phyloP scores from a whole-genome alignment of 2,797 vertebrate genomes.

The Phrynocephalus vlangalii region DNA sequence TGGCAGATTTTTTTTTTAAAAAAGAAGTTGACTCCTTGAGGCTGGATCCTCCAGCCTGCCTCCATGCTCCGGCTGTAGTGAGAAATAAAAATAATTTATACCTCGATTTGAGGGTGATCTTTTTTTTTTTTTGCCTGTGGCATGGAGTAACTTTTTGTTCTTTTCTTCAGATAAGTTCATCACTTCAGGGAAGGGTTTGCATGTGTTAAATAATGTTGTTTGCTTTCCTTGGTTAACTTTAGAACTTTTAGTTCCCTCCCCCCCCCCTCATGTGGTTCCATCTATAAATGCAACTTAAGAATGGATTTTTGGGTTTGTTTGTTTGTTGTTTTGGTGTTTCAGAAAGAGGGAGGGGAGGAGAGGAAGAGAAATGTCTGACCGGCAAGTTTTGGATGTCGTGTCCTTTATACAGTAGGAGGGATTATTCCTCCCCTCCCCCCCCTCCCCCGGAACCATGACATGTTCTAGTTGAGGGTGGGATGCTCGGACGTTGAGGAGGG shows the following conservation, averaged over 20 bases:
- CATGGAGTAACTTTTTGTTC: background rate
- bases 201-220: slow-evolving; percentile 7
- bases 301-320: no score
- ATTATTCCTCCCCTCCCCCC: slow-evolving; percentile 29
- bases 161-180: slow-evolving; percentile 18
- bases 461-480: background rate
- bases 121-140: background rate
- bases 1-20: no score
- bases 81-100: no score
- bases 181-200: slow-evolving; percentile 29
- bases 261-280: slow-evolving; percentile 64
- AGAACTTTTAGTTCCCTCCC: slow-evolving; percentile 28
- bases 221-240: slow-evolving; percentile 39
- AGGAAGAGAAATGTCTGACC: slow-evolving; percentile 3
- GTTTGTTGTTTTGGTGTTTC: background rate
- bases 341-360: background rate
- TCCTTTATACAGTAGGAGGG: slow-evolving; percentile 51
- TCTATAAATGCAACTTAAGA: slow-evolving; percentile 50
- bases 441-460: background rate
- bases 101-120: background rate
- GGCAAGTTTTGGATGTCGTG: slow-evolving; percentile 59
- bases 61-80: no score
- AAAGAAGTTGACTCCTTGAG: no score
- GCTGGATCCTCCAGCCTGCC: no score
- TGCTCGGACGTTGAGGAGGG: slow-evolving; percentile 27